Evolutionary conservation across 2,888 invertebrate species (phyloP).

Genomic region (Chaitophorus viminalis): DNA sequence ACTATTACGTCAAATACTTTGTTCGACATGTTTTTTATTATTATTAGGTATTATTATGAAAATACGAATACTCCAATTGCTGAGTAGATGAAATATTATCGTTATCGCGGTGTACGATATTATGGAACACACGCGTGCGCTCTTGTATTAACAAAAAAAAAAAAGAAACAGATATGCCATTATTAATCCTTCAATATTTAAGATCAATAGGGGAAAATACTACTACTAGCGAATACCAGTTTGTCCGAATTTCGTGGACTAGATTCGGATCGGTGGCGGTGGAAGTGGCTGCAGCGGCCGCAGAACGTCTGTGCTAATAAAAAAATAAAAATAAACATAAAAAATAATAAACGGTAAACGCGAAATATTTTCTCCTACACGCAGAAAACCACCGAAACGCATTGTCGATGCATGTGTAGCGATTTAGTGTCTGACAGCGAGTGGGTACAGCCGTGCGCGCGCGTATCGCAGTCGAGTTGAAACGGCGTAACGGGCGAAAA

Average conservation of each 20-base stretch:
- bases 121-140: no score
- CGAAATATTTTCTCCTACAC: neutral
- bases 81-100: neutral
- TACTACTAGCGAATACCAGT: constrained; percentile 24
- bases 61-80: neutral
- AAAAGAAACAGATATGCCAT: neutral
- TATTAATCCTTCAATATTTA: constrained; percentile 45
- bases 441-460: neutral
- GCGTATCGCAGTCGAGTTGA: neutral
- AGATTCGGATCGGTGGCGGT: neutral
- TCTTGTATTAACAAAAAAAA: no score
- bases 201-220: neutral
- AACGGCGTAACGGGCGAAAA: neutral
- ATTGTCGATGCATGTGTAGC: neutral
- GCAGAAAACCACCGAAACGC: neutral
- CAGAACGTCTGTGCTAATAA: neutral
- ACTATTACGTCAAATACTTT: neutral
- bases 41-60: no score
- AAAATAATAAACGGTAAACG: neutral
- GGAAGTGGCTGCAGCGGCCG: neutral
- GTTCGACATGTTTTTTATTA: no score
- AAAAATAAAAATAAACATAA: no score
- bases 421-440: constrained; percentile 18
- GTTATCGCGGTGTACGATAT: neutral
- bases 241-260: constrained; percentile 34